Base-by-base conservation (phyloP, 2,797 vertebrate species). In the Danio choprae region DNA sequence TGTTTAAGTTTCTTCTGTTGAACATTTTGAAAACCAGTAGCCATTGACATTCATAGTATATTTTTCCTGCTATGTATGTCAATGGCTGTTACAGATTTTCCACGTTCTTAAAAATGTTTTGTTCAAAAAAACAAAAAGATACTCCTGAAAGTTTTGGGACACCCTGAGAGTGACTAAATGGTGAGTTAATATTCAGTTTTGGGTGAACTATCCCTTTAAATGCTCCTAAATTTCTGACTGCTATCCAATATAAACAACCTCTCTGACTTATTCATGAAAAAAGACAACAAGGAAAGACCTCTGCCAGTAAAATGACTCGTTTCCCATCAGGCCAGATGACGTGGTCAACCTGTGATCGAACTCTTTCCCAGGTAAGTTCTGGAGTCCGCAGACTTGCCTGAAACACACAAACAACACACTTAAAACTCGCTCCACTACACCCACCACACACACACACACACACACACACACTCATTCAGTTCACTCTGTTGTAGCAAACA, bases 241-340 rank as follows among this genome's bases (percentile, higher is more conserved):
- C 38, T 18, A 22, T 72, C 38, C 50, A 70, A n/a, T n/a, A n/a
- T n/a, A 29, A 29, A 29, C 29, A 29, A 29, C 29, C 1, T 29
- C 1, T 29, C 29, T 29, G 29, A 29, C 29, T 29, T 29, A 29
- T 29, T 29, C 3, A 29, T 1, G 12, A 44, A 44, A 68, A 68
- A 36, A 16, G 2, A 22, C 36, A 11, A 38, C 48, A 38, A 6
- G 51, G 60, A 71, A 50, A 1, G 90, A 98, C 98, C 96, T 99
- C 98, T 1, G 98, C 98, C 87, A 99, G 94, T 73, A 99, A 92
- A 86, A 99, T 95, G 15, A 99, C 96, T 1, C 98, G 92, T 80
- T 99, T 99, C 69, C 97, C 97, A 0, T 99, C 98, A 0, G 98
- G 97, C 98, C 98, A 99, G 92, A 99, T 99, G 87, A 99, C 93